Conservation (phyloP, 2,888 invertebrate genomes). For the Diabrotica balteata region DNA sequence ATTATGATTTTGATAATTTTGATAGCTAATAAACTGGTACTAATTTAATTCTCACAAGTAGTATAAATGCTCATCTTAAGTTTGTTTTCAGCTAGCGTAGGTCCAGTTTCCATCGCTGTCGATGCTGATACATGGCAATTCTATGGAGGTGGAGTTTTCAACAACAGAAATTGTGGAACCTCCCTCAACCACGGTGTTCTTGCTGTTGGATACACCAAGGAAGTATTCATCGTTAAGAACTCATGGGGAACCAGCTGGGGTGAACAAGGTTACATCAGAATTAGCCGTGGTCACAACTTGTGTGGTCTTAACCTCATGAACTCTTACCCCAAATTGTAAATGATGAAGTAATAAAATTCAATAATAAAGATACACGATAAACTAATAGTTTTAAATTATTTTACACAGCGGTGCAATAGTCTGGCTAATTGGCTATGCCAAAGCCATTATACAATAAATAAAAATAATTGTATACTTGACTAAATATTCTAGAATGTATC, state of each 20-base stretch:
- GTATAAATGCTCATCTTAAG: not conserved
- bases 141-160: constrained; percentile 9
- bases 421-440: too few relatives aligned
- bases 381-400: too few relatives aligned
- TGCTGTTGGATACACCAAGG: constrained; percentile 11
- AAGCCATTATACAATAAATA: too few relatives aligned
- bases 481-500: too few relatives aligned
- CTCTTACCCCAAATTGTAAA: not conserved
- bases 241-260: constrained; percentile 18
- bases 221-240: constrained; percentile 19
- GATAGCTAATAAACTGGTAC: too few relatives aligned
- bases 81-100: not conserved
- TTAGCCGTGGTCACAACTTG: not conserved
- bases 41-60: not conserved
- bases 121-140: constrained; percentile 10
- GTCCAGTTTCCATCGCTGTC: constrained; percentile 11
- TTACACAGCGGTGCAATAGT: too few relatives aligned
- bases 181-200: constrained; percentile 10
- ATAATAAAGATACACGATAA: too few relatives aligned
- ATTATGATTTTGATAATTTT: too few relatives aligned
- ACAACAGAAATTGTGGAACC: not conserved
- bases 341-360: too few relatives aligned
- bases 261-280: constrained; percentile 14
- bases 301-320: not conserved
- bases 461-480: too few relatives aligned